phyloP scores from a whole-genome alignment of 2,797 vertebrate species.

The Characodon lateralis region DNA sequence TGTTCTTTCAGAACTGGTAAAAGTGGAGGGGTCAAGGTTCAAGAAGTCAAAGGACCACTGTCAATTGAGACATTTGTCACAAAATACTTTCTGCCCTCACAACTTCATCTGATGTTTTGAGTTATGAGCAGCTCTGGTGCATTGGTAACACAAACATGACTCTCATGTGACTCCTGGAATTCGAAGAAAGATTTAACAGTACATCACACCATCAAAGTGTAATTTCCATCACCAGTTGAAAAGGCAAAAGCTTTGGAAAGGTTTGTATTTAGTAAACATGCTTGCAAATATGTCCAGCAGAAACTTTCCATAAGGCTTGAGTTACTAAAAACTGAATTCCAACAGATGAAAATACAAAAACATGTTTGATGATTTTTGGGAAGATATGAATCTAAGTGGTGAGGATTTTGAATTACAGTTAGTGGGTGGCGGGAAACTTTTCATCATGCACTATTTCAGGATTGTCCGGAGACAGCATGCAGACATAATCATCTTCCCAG shows the following conservation, averaged over 20 bases:
- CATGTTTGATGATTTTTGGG: constrained; percentile 12
- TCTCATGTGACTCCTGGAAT: constrained; percentile 53
- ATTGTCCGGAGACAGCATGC: constrained; percentile 55
- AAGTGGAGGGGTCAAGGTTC: constrained; percentile 52
- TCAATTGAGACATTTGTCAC: constrained; percentile 64
- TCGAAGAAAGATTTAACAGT: constrained; percentile 42
- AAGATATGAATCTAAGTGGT: constrained; percentile 18
- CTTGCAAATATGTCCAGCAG: constrained; percentile 43
- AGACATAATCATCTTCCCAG: constrained; percentile 78
- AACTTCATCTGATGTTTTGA: constrained; percentile 74
- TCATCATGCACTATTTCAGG: constrained; percentile 71
- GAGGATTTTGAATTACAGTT: constrained; percentile 47
- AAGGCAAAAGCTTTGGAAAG: constrained; percentile 46
- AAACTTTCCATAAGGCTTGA: constrained; percentile 11
- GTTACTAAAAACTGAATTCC: constrained; percentile 10
- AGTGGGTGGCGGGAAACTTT: constrained; percentile 64
- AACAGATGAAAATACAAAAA: constrained; percentile 11
- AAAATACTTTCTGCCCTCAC: constrained; percentile 48
- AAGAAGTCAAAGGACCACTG: constrained; percentile 51
- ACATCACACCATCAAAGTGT: constrained; percentile 46
- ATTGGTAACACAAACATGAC: constrained; percentile 57
- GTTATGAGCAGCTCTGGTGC: constrained; percentile 54
- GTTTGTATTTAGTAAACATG: constrained; percentile 63
- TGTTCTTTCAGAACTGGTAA: constrained; percentile 4
- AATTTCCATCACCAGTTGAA: constrained; percentile 42